Evolutionary conservation across 1,140 invertebrate species (phyloP).

Genomic region (Penaeus chinensis): DNA sequence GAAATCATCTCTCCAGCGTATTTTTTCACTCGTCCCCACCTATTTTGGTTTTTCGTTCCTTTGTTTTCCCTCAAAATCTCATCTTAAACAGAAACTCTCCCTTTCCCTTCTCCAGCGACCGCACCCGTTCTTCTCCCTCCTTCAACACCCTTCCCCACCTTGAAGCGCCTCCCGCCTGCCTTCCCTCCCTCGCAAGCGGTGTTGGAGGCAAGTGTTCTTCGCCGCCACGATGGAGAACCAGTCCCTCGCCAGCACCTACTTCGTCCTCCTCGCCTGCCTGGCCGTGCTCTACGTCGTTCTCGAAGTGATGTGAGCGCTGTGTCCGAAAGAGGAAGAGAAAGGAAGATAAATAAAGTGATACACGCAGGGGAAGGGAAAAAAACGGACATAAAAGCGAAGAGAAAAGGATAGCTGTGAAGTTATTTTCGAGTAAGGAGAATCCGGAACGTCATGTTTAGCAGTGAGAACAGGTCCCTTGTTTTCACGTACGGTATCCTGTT

Average conservation of each 20-base stretch:
- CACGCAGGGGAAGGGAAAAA: background rate
- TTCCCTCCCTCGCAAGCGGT: too few relatives aligned
- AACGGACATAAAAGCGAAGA: background rate
- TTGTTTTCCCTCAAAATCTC: too few relatives aligned
- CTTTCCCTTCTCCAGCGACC: too few relatives aligned
- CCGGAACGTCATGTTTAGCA: conserved; percentile 1
- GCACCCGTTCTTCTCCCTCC: background rate
- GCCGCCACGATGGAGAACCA: conserved; percentile 28
- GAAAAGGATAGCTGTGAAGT: background rate
- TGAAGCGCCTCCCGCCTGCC: background rate
- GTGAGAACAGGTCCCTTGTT: conserved; percentile 35
- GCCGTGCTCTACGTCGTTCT: conserved; percentile 39
- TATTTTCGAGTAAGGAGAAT: background rate
- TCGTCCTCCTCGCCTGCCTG: conserved; percentile 42
- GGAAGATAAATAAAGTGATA: background rate
- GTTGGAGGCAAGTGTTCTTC: background rate
- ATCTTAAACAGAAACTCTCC: too few relatives aligned
- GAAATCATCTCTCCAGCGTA: too few relatives aligned
- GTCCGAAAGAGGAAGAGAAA: background rate
- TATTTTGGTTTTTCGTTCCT: too few relatives aligned
- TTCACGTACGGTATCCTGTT: conserved; percentile 50
- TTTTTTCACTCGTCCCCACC: too few relatives aligned
- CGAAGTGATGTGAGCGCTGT: conserved; percentile 14
- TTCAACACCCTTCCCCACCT: background rate
- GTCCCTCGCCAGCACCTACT: conserved; percentile 48